Percentiles rank a stretch among this genome's conserved stretches.
These are phyloP conservation scores for Stomatorhinus ivindoensis DNA, from an alignment of 2,113 vertebrate genomes.

Conservation along the genomic window DNA sequence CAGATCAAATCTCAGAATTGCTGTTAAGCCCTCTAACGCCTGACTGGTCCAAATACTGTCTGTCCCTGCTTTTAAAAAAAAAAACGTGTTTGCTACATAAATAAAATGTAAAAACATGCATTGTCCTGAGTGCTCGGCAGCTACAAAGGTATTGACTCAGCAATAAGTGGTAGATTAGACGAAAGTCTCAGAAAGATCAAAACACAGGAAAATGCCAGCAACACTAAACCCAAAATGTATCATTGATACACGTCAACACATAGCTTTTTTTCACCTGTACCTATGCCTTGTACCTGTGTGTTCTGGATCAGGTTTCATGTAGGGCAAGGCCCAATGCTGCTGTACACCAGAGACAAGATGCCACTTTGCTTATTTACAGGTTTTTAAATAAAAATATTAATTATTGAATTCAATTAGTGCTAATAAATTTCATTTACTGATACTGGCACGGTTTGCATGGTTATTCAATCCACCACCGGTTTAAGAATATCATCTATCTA, in stretches of 20 bases:
- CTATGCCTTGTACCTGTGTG: background rate
- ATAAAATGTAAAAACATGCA: background rate
- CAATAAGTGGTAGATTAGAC: background rate
- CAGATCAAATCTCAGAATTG: background rate
- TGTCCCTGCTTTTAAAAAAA: too few species aligned
- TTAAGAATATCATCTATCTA: background rate
- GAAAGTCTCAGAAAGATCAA: background rate
- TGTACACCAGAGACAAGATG: background rate
- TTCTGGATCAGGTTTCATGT: background rate
- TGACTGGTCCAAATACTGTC: background rate
- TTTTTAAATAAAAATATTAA: background rate
- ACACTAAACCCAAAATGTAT: background rate
- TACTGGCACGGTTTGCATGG: background rate
- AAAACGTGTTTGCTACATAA: background rate
- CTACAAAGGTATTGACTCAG: background rate
- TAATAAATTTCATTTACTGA: background rate
- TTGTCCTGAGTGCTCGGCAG: background rate
- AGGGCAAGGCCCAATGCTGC: background rate
- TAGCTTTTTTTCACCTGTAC: background rate
- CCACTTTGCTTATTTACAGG: background rate
- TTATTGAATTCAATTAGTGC: background rate
- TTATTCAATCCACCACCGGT: background rate
- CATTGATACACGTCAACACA: background rate
- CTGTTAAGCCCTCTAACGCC: background rate
- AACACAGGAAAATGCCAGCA: background rate